phyloP scores from a whole-genome alignment of 2,797 vertebrate species.

The Eospalax fontanierii region DNA sequence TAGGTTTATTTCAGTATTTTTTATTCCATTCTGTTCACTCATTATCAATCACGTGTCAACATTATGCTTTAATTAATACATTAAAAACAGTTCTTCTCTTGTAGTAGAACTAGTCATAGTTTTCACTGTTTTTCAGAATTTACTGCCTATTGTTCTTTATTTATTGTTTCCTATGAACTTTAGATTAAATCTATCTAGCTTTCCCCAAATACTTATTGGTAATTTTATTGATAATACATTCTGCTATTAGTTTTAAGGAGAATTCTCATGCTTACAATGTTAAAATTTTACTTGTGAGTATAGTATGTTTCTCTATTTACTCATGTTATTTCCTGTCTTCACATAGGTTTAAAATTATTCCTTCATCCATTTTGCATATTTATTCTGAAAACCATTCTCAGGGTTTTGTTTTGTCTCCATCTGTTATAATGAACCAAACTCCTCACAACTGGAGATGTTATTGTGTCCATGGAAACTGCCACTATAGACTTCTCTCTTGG shows the following conservation, averaged over 20 bases:
- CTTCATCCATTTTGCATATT: neutral
- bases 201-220: neutral
- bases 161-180: slow-evolving; percentile 48
- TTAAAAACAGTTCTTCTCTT: neutral
- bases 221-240: slow-evolving; percentile 3
- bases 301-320: slow-evolving; percentile 37
- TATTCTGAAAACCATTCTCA: neutral
- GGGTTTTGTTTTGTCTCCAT: neutral
- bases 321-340: slow-evolving; percentile 36
- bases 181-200: slow-evolving; percentile 42
- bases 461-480: neutral
- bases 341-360: slow-evolving; percentile 27
- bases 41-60: neutral
- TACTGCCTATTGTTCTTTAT: slow-evolving; percentile 23
- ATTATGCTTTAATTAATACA: neutral
- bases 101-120: neutral
- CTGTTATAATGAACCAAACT: neutral
- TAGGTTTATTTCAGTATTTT: slow-evolving; percentile 29
- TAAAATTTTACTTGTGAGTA: slow-evolving; percentile 46
- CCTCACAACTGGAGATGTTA: neutral
- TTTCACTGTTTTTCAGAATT: neutral
- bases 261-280: slow-evolving; percentile 17
- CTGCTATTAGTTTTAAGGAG: neutral
- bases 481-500: neutral
- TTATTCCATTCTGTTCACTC: neutral